phyloP scores from a whole-genome alignment of 2,797 vertebrate species.

The Amblyraja radiata region DNA sequence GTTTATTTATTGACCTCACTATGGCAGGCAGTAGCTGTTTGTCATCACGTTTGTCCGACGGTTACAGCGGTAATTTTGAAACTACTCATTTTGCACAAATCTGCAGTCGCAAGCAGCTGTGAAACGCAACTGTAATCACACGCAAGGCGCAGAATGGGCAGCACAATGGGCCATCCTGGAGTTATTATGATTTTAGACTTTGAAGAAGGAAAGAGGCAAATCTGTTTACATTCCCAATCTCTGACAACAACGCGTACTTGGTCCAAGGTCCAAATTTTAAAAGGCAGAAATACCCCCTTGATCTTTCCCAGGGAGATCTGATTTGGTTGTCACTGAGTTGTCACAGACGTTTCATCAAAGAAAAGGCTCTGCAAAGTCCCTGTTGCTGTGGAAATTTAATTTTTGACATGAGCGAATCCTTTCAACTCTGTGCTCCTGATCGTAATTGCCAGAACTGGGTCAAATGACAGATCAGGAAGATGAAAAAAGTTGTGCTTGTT shows the following conservation, averaged over 20 bases:
- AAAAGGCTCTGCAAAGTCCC: neutral
- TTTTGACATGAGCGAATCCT: neutral
- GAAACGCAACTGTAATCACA: neutral
- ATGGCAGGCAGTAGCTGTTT: neutral
- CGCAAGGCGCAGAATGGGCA: neutral
- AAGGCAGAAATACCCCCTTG: neutral
- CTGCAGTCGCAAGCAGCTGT: neutral
- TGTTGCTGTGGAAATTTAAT: neutral
- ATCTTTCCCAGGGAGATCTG: too few species aligned
- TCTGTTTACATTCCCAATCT: neutral
- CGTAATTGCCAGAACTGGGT: neutral
- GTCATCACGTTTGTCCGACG: neutral
- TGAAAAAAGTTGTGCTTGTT: neutral
- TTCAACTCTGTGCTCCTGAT: neutral
- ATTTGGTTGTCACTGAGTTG: neutral
- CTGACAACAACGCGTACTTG: neutral
- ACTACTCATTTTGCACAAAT: neutral
- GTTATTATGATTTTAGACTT: neutral
- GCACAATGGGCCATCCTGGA: too few species aligned
- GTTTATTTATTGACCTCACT: neutral
- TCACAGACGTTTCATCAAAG: neutral
- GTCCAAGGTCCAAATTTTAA: neutral
- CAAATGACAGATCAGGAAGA: neutral
- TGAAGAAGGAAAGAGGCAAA: neutral
- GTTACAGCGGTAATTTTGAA: neutral